These are phyloP conservation scores for Clitarchus hookeri DNA, from an alignment of 2,888 invertebrate genomes.

Conservation along the genomic window DNA sequence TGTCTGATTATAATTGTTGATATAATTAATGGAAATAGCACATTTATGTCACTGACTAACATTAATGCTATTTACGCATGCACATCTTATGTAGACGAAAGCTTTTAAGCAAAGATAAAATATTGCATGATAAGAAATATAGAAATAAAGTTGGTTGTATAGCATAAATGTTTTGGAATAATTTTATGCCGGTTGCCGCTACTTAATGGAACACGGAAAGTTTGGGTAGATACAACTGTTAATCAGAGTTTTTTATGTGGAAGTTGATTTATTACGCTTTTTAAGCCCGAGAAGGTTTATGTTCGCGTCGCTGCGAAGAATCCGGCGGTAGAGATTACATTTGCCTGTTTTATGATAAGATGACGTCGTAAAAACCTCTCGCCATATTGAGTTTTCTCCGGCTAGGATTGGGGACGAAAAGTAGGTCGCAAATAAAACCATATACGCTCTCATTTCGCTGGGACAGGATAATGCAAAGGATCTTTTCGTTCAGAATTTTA, in stretches of 20 bases:
- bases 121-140: too few relatives aligned
- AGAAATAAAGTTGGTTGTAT: too few relatives aligned
- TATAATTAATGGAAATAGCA: too few relatives aligned
- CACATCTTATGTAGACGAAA: too few relatives aligned
- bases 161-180: too few relatives aligned
- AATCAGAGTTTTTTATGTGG: background rate
- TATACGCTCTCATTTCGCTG: background rate
- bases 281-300: slow-evolving; percentile 8
- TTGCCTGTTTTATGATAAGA: background rate
- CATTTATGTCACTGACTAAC: too few relatives aligned
- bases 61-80: too few relatives aligned
- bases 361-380: background rate
- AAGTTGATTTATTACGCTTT: background rate
- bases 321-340: background rate
- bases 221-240: background rate
- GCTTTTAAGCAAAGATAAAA: too few relatives aligned
- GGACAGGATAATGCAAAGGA: background rate
- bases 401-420: background rate
- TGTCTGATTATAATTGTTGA: too few relatives aligned
- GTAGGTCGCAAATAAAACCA: background rate
- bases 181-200: too few relatives aligned
- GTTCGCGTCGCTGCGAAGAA: background rate
- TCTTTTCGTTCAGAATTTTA: background rate
- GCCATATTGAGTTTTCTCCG: background rate
- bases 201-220: background rate